Evolutionary conservation across 2,113 vertebrate genomes (phyloP).

Genomic region (Cyprinodon variegatus): DNA sequence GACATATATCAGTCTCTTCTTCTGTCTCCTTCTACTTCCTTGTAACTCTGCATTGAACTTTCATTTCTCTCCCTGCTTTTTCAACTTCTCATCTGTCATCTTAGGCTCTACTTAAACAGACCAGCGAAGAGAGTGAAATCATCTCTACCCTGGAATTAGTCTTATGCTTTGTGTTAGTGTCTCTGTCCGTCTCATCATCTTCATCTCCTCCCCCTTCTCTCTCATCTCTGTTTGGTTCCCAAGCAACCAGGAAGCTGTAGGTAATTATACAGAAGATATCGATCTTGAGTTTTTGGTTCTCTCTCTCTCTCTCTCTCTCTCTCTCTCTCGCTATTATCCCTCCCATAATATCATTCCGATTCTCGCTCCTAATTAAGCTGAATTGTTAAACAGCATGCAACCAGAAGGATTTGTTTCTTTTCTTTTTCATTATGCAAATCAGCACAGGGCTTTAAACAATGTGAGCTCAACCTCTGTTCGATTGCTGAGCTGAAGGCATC

Average conservation of each 20-base stretch:
- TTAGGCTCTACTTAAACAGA: slow-evolving; percentile 13
- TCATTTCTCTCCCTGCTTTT: not conserved
- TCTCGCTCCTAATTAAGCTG: slow-evolving; percentile 55
- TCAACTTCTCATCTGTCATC: slow-evolving; percentile 2
- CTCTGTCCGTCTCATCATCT: slow-evolving; percentile 21
- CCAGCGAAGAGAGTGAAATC: slow-evolving; percentile 21
- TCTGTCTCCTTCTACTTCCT: not conserved
- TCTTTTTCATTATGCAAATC: slow-evolving; percentile 38
- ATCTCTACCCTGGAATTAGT: slow-evolving; percentile 36
- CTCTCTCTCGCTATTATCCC: not conserved
- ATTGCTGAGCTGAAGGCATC: slow-evolving; percentile 30
- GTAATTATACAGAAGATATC: slow-evolving; percentile 69
- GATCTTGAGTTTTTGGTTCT: slow-evolving; percentile 52
- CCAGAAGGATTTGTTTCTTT: not conserved
- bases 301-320: not conserved
- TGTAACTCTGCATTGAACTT: not conserved
- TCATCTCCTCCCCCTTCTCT: slow-evolving; percentile 7
- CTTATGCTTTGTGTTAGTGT: slow-evolving; percentile 9
- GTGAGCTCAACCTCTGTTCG: slow-evolving; percentile 17
- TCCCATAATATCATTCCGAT: slow-evolving; percentile 30
- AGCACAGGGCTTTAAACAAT: slow-evolving; percentile 20
- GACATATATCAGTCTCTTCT: not conserved
- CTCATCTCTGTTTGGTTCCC: slow-evolving; percentile 54
- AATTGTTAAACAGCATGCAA: slow-evolving; percentile 13
- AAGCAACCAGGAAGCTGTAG: slow-evolving; percentile 70